These are phyloP conservation scores for Aurelia sp. DNA, from an alignment of 30 jellyfish, hydroid and myxozoan species.

Conservation along the genomic window DNA sequence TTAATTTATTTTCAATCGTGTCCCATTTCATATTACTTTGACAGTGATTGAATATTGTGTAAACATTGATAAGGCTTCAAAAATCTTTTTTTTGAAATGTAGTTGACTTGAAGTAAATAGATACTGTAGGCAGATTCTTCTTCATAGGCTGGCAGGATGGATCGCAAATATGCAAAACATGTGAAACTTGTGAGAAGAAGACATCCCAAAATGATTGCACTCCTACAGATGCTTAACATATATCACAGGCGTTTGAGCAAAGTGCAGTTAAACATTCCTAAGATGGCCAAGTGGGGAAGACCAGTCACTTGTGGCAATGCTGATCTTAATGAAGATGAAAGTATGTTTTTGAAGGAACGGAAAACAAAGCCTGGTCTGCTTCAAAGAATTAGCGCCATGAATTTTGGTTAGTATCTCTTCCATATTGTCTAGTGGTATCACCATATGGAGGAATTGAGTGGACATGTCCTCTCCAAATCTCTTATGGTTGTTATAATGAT, in stretches of 20 bases:
- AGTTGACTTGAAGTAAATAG: too few species aligned
- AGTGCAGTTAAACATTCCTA: slow-evolving; percentile 11
- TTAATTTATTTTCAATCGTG: too few species aligned
- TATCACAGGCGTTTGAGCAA: slow-evolving; percentile 9
- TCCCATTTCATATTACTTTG: too few species aligned
- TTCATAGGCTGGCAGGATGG: too few species aligned
- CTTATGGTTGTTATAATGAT: too few species aligned
- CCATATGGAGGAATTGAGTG: too few species aligned
- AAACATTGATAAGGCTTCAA: too few species aligned
- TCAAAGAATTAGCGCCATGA: background rate
- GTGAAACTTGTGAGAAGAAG: background rate
- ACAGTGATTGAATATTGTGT: too few species aligned
- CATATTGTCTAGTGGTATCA: background rate
- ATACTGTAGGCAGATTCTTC: too few species aligned
- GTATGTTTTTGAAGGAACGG: slow-evolving; percentile 12
- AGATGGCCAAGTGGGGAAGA: slow-evolving; percentile 21
- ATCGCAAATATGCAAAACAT: too few species aligned
- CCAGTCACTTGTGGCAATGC: slow-evolving; percentile 6
- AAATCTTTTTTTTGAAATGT: too few species aligned
- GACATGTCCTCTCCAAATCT: too few species aligned
- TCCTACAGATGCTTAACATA: slow-evolving; percentile 20
- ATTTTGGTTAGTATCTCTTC: background rate
- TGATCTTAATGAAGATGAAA: background rate
- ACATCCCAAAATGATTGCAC: slow-evolving; percentile 10
- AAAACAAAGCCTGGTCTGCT: background rate